A percentile compares a stretch with the other conserved stretches of the same genome.
Evolutionary conservation across 2,113 vertebrate genomes (phyloP).

Genomic region (Peucedramus taeniatus): DNA sequence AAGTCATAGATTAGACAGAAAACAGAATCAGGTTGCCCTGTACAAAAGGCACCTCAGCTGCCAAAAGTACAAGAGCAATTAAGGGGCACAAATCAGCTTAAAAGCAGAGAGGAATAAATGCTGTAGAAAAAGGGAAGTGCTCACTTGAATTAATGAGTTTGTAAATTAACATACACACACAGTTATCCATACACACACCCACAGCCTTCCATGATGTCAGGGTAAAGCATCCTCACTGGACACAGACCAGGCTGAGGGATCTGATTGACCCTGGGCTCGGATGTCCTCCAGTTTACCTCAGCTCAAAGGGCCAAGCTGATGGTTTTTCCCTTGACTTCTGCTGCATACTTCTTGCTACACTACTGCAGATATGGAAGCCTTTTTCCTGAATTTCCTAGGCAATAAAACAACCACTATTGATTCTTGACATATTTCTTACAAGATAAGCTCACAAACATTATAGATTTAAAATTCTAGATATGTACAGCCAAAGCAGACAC

Average conservation of each 20-base stretch:
- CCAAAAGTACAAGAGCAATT: conserved; percentile 59
- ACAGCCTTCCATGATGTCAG: accelerated
- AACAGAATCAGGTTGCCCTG: not conserved
- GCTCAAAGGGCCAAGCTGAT: not conserved
- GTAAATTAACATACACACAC: not conserved
- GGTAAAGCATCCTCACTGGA: not conserved
- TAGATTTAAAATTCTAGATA: not conserved
- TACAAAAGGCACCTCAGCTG: conserved; percentile 42
- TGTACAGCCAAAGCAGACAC: not conserved
- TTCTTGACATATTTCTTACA: not conserved
- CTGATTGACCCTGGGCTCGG: accelerated
- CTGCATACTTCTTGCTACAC: not conserved
- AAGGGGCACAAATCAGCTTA: conserved; percentile 55
- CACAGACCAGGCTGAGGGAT: not conserved
- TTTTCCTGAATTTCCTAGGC: not conserved
- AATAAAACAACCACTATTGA: not conserved
- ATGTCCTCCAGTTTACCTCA: not conserved
- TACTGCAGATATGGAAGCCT: not conserved
- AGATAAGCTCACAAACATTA: not conserved
- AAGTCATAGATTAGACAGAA: not conserved
- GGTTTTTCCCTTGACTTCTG: not conserved
- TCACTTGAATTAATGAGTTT: conserved; percentile 49
- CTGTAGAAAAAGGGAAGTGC: conserved; percentile 4
- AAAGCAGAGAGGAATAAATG: conserved; percentile 40
- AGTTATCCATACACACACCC: not conserved